phyloP scores from a whole-genome alignment of 2,113 vertebrate genomes.

The Helogale parvula region DNA sequence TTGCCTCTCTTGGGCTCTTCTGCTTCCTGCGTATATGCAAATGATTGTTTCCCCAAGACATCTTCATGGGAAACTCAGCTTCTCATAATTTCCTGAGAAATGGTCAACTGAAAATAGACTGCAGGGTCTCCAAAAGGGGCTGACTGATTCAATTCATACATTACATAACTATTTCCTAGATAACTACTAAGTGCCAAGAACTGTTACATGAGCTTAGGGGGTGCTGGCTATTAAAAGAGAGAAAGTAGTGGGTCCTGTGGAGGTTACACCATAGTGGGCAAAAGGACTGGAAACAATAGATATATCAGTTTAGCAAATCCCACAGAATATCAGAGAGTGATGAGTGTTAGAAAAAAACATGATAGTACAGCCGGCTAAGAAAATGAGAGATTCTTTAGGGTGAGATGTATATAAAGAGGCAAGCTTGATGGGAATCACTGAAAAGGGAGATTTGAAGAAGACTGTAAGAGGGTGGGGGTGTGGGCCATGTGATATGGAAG shows the following conservation, averaged over 20 bases:
- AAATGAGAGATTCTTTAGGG: too few species aligned
- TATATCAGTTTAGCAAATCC: too few species aligned
- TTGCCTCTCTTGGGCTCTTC: not conserved
- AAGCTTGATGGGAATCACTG: not conserved
- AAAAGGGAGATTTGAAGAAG: not conserved
- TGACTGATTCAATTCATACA: not conserved
- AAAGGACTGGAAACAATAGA: too few species aligned
- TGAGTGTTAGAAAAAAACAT: too few species aligned
- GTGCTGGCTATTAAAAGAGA: not conserved
- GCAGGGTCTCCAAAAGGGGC: too few species aligned
- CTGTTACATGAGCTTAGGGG: not conserved
- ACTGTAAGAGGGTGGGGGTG: not conserved
- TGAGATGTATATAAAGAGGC: not conserved
- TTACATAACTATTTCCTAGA: not conserved
- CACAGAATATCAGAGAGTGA: too few species aligned
- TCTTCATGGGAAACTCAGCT: not conserved
- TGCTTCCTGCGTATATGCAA: not conserved
- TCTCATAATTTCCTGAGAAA: not conserved
- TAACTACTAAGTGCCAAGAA: not conserved
- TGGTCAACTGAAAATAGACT: not conserved
- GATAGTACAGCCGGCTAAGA: too few species aligned
- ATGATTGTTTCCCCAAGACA: not conserved
- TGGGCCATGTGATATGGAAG: not conserved
- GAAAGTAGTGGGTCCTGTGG: not conserved
- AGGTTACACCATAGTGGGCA: not conserved